Evolutionary conservation across 2,888 invertebrate genomes (phyloP).

Genomic region (Sarcophaga rosellei): DNA sequence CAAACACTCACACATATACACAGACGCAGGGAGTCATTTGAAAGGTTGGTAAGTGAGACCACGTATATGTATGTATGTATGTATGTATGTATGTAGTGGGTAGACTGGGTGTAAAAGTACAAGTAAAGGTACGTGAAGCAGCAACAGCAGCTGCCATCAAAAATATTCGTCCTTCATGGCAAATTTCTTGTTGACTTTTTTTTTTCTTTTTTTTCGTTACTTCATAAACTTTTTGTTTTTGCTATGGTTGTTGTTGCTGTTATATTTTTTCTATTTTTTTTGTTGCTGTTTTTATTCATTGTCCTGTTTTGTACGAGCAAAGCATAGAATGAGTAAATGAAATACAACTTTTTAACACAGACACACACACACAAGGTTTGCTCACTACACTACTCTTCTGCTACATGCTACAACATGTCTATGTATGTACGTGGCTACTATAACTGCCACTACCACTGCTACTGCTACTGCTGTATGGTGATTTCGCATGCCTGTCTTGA

Average conservation of each 20-base stretch:
- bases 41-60: neutral
- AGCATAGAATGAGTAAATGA: conserved; percentile 38
- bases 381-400: conserved; percentile 22
- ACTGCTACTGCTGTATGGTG: neutral
- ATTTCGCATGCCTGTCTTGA: neutral
- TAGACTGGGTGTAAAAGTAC: neutral
- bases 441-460: neutral
- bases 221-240: conserved; percentile 30
- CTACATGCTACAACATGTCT: conserved; percentile 2
- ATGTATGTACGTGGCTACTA: neutral
- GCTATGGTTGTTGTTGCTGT: conserved; percentile 7
- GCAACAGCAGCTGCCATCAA: conserved; percentile 64
- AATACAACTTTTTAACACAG: conserved; percentile 53
- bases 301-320: conserved; percentile 31
- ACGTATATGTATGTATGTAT: neutral
- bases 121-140: conserved; percentile 39
- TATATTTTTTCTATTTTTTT: neutral
- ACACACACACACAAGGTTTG: conserved; percentile 7
- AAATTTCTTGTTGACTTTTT: conserved; percentile 36
- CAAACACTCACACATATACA: neutral
- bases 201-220: conserved; percentile 21
- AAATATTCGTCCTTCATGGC: conserved; percentile 69
- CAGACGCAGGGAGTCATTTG: neutral
- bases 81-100: neutral
- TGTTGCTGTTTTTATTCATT: conserved; percentile 40